Evolutionary conservation across 2,113 vertebrate genomes (phyloP).

Genomic region (Amphiprion percula): DNA sequence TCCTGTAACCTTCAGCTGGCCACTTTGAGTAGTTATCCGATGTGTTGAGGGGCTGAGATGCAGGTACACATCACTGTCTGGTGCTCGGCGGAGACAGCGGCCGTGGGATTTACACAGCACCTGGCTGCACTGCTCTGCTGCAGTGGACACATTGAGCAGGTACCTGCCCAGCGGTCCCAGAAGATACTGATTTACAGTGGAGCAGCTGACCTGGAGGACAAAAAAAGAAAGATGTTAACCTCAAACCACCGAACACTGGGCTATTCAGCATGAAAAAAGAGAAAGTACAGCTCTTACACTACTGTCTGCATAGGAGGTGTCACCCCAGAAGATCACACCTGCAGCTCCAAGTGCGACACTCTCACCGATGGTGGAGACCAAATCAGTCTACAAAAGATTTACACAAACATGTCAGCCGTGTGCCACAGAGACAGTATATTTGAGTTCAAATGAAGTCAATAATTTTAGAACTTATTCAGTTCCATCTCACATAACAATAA

Average conservation of each 20-base stretch:
- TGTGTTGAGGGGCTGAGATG: constrained; percentile 87
- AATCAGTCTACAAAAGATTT: constrained; percentile 79
- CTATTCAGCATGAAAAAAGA: not conserved
- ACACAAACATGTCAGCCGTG: constrained; percentile 30
- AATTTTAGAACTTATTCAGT: too few species aligned
- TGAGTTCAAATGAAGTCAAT: too few species aligned
- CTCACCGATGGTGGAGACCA: constrained; percentile 87
- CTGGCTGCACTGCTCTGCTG: constrained; percentile 87
- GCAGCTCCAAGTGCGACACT: constrained; percentile 87
- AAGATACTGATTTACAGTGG: constrained; percentile 88
- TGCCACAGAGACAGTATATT: not conserved
- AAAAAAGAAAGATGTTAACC: constrained; percentile 9
- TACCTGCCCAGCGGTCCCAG: constrained; percentile 88
- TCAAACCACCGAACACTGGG: not conserved
- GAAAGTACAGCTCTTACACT: constrained; percentile 71
- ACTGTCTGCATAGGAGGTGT: constrained; percentile 82
- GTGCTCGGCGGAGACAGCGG: constrained; percentile 86
- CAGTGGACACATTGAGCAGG: constrained; percentile 90
- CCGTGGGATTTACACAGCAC: constrained; percentile 87
- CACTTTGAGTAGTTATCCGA: constrained; percentile 70
- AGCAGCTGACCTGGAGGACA: constrained; percentile 86
- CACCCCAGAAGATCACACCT: constrained; percentile 89
- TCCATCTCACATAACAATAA: too few species aligned
- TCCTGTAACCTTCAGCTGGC: constrained; percentile 71
- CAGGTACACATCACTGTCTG: constrained; percentile 82